A percentile compares a stretch with the other conserved stretches of the same genome.
Evolutionary conservation across 2,888 invertebrate species (phyloP).

Genomic region (Calliopum simillimum): DNA sequence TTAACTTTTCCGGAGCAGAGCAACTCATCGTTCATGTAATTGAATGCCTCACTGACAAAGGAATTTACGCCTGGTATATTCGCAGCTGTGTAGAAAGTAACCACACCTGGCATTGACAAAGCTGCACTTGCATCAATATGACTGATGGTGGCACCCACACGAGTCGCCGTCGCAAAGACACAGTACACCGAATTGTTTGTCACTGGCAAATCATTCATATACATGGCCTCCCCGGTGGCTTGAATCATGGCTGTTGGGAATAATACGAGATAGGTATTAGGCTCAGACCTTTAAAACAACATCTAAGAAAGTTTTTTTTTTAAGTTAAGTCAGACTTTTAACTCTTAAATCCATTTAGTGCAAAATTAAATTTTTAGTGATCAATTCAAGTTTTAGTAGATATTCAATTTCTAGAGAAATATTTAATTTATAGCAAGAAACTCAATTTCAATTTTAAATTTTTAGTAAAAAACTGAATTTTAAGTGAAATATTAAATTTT

Average conservation of each 20-base stretch:
- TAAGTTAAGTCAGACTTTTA: too few species aligned
- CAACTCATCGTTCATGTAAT: neutral
- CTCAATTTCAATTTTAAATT: too few species aligned
- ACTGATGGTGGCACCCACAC: constrained; percentile 70
- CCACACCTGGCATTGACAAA: constrained; percentile 73
- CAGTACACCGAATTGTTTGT: constrained; percentile 72
- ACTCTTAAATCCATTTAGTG: too few species aligned
- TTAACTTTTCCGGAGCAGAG: neutral
- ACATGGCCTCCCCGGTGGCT: constrained; percentile 79
- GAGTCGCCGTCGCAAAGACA: constrained; percentile 72
- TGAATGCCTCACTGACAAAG: neutral
- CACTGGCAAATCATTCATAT: constrained; percentile 77
- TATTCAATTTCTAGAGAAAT: too few species aligned
- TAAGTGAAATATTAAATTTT: too few species aligned
- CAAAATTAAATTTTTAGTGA: too few species aligned
- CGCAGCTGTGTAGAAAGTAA: constrained; percentile 72
- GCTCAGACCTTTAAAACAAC: too few species aligned
- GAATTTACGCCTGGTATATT: constrained; percentile 73
- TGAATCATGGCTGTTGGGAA: constrained; percentile 71
- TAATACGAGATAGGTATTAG: too few species aligned
- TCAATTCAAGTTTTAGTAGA: too few species aligned
- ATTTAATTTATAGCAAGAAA: too few species aligned
- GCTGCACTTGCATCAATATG: constrained; percentile 71
- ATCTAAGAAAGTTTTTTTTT: too few species aligned
- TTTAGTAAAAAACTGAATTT: too few species aligned